Conservation (phyloP, 1,140 invertebrate species). For the Amyelois transitella region DNA sequence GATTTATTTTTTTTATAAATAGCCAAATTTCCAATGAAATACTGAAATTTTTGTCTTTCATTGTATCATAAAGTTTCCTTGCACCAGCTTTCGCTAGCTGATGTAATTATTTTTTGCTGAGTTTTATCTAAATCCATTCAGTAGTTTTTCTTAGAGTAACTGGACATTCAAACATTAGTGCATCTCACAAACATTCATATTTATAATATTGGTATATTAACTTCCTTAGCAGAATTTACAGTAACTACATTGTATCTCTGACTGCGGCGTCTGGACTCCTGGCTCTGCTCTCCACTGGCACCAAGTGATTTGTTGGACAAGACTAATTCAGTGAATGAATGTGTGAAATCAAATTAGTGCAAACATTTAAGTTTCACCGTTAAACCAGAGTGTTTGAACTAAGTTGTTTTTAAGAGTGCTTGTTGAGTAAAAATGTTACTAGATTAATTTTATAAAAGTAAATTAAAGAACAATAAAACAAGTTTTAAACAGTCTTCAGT, state of each 20-base stretch:
- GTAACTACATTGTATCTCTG: constrained; percentile 94
- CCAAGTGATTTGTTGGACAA: constrained; percentile 53
- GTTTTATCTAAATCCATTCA: too few relatives aligned
- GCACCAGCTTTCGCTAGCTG: too few relatives aligned
- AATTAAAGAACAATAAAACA: constrained; percentile 45
- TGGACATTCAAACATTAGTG: too few relatives aligned
- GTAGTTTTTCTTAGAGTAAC: too few relatives aligned
- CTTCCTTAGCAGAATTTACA: constrained; percentile 70
- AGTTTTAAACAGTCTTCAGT: constrained; percentile 40
- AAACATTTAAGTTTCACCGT: neutral
- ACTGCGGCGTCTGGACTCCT: constrained; percentile 88
- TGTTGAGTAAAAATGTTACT: constrained; percentile 26
- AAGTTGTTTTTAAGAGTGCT: constrained; percentile 8
- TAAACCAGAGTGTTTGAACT: constrained; percentile 1
- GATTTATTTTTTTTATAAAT: too few relatives aligned
- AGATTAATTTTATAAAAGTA: constrained; percentile 46
- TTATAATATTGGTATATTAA: constrained; percentile 1
- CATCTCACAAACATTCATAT: too few relatives aligned
- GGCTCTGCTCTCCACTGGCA: constrained; percentile 93
- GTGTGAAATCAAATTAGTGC: neutral
- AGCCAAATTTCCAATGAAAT: too few relatives aligned
- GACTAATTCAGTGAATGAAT: neutral
- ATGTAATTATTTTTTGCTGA: too few relatives aligned
- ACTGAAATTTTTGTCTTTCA: too few relatives aligned
- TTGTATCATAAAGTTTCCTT: too few relatives aligned